These are phyloP conservation scores for Amblyjoppa fuscipennis DNA, from an alignment of 2,888 invertebrate genomes.

Conservation along the genomic window DNA sequence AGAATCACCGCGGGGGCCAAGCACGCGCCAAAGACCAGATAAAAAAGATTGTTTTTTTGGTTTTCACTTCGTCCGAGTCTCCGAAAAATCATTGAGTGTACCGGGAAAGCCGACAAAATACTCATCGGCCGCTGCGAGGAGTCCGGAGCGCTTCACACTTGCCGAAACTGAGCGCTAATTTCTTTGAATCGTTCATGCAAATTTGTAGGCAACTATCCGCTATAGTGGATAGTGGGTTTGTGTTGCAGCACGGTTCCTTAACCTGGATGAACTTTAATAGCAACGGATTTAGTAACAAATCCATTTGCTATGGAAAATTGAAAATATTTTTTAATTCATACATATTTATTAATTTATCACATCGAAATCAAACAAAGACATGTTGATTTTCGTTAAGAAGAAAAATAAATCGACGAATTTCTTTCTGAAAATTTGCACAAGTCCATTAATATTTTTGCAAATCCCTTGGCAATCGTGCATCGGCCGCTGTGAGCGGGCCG, in stretches of 20 bases:
- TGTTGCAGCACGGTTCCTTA: background rate
- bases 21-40: background rate
- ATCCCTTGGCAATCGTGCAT: background rate
- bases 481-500: background rate
- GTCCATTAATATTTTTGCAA: background rate
- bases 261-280: background rate
- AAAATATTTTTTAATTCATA: too few species aligned
- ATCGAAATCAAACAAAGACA: background rate
- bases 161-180: background rate
- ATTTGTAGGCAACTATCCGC: background rate
- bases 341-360: too few species aligned
- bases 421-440: too few species aligned
- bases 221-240: background rate
- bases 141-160: background rate
- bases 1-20: constrained; percentile 30
- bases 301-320: background rate
- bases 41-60: constrained; percentile 46
- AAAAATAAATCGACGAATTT: too few species aligned
- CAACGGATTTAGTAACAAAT: background rate
- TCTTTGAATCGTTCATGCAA: background rate
- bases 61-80: background rate
- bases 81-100: constrained; percentile 13
- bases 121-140: background rate
- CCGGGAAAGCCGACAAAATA: constrained; percentile 7
- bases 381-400: background rate